Conservation (phyloP, 2,113 vertebrate genomes). For the Meles meles region DNA sequence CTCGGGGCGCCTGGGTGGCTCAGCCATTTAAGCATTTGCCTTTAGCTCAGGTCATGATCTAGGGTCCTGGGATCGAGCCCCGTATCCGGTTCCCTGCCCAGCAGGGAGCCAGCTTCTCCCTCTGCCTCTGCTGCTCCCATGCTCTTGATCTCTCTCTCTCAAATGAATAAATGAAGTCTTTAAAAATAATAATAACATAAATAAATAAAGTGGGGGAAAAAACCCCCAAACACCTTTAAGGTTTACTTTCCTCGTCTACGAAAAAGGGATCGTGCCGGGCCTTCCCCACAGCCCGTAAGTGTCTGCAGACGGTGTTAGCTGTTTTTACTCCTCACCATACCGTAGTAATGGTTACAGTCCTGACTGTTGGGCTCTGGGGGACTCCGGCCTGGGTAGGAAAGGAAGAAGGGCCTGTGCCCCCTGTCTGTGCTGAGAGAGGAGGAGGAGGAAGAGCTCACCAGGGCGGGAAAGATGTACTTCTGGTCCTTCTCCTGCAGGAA, state of each 20-base stretch:
- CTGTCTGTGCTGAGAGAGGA: not conserved
- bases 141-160: too few species aligned
- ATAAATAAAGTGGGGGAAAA: not conserved
- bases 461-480: conserved; percentile 89
- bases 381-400: not conserved
- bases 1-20: too few species aligned
- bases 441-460: conserved; percentile 83
- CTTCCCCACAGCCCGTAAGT: not conserved
- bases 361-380: not conserved
- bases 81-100: too few species aligned
- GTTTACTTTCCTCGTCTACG: not conserved
- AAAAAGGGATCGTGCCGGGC: not conserved
- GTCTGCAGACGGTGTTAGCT: too few species aligned
- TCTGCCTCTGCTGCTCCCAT: too few species aligned
- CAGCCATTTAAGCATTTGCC: too few species aligned
- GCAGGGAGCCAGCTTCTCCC: too few species aligned
- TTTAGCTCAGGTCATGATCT: too few species aligned
- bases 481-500: conserved; percentile 97
- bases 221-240: not conserved
- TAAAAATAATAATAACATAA: too few species aligned
- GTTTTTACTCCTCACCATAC: not conserved
- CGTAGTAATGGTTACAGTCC: too few species aligned
- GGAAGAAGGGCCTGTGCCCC: not conserved
- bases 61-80: too few species aligned
- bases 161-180: too few species aligned